Conservation (phyloP, 2,888 invertebrate species). For the Cosmia trapezina region DNA sequence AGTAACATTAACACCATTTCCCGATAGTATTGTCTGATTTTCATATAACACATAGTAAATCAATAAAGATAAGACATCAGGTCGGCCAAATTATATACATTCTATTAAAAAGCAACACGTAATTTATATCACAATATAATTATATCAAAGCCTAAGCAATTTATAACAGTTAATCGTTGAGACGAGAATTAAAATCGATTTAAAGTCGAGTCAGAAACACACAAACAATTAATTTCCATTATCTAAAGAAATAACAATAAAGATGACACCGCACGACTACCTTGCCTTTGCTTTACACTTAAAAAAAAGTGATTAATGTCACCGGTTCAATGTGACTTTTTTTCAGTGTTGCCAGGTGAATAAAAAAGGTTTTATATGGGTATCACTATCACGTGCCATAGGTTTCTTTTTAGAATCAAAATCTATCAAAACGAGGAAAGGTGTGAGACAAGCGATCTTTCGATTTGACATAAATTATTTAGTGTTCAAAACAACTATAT, state of each 20-base stretch:
- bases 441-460: slow-evolving; percentile 9
- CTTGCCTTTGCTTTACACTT: slow-evolving; percentile 33
- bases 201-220: slow-evolving; percentile 58
- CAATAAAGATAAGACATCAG: slow-evolving; percentile 23
- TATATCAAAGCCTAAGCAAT: slow-evolving; percentile 43
- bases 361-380: slow-evolving; percentile 46
- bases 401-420: slow-evolving; percentile 15
- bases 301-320: slow-evolving; percentile 62
- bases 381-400: slow-evolving; percentile 61
- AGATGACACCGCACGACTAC: slow-evolving; percentile 58
- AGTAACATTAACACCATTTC: slow-evolving; percentile 4
- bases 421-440: slow-evolving; percentile 5
- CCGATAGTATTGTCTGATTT: neutral
- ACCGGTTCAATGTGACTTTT: slow-evolving; percentile 36
- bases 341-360: slow-evolving; percentile 42
- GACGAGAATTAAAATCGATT: slow-evolving; percentile 54
- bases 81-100: slow-evolving; percentile 3
- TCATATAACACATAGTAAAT: slow-evolving; percentile 1
- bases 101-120: slow-evolving; percentile 1
- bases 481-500: neutral
- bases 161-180: slow-evolving; percentile 32
- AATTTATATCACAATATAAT: slow-evolving; percentile 34
- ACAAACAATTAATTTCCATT: slow-evolving; percentile 64
- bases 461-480: slow-evolving; percentile 21
- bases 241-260: slow-evolving; percentile 66